Base-by-base conservation (phyloP, 2,888 invertebrate genomes). In the Zele albiditarsus region DNA sequence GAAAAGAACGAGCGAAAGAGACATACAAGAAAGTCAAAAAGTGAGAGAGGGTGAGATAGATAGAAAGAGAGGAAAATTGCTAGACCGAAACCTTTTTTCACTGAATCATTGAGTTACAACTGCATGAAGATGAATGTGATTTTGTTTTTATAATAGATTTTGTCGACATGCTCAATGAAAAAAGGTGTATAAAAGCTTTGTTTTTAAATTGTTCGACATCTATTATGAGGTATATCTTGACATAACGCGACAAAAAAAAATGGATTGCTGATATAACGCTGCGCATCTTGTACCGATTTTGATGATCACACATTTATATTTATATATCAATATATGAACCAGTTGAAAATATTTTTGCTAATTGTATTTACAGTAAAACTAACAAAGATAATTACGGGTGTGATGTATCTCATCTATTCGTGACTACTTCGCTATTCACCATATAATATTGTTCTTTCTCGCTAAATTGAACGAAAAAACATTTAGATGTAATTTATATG, bases 21-120 rank as follows among this genome's bases (percentile, higher is more conserved):
- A 38, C 12, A 38, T 53, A 20, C 6, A 23, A 8, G 6, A 6
- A n/a, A 53, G 0, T 20, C 6, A 53, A 8, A 20, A 53, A 53
- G 20, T 4, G 46, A 46, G 46, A 3, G 5, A n/a, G 3, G n/a
- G 33, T 5, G 33, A 5, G 6, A 33, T 3, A 33, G 42, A 42
- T 42, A 42, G 5, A 42, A 20, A 23, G 6, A 53, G 6, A 53
- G n/a, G 20, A n/a, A 53, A 53, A 31, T 53, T 69, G 6, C 33
- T 57, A n/a, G 20, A 8, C 8, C 20, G 20, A 5, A 31, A 69
- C 68, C 68, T 69, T 67, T 42, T 28, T 28, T 31, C 57, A 33
- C 20, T 69, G 68, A 57, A 69, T 69, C 27, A 69, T 69, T 28
- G 20, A 69, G 33, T 27, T 69, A 27, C 16, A 49, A 49, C 20